These are phyloP conservation scores for Nemurella pictetii DNA, from an alignment of 2,888 invertebrate genomes.

Conservation along the genomic window DNA sequence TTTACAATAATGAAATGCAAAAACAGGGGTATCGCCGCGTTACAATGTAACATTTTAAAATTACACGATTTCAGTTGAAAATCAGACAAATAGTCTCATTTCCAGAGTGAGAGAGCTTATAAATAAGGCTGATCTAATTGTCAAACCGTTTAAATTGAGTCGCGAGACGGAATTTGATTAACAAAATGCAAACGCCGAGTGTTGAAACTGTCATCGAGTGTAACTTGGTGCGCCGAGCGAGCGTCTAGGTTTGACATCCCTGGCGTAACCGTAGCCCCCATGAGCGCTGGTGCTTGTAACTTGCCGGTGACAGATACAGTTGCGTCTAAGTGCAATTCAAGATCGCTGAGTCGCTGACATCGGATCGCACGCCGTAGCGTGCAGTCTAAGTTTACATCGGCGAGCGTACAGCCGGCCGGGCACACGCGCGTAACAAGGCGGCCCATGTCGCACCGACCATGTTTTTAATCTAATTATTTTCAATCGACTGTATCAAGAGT, in stretches of 20 bases:
- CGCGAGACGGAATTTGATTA: neutral
- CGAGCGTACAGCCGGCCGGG: neutral
- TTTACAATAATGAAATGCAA: neutral
- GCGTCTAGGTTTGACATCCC: neutral
- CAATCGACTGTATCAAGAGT: neutral
- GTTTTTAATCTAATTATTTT: neutral
- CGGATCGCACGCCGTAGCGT: neutral
- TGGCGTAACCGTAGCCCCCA: neutral
- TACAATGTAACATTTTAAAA: neutral
- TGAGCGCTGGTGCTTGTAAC: neutral
- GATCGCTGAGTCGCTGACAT: slow-evolving; percentile 26
- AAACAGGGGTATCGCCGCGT: neutral
- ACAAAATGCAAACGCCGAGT: neutral
- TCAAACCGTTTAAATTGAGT: neutral
- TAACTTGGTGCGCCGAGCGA: neutral
- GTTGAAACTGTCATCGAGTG: neutral
- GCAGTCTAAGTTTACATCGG: neutral
- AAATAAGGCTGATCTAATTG: neutral
- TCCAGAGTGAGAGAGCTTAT: neutral
- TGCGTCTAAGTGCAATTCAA: slow-evolving; percentile 28
- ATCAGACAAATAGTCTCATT: too few species aligned
- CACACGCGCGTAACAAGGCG: neutral
- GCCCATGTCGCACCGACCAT: too few species aligned
- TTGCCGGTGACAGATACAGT: neutral
- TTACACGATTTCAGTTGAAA: neutral